These are phyloP conservation scores for Prionailurus viverrinus DNA, from an alignment of 2,113 vertebrate species.

Conservation along the genomic window DNA sequence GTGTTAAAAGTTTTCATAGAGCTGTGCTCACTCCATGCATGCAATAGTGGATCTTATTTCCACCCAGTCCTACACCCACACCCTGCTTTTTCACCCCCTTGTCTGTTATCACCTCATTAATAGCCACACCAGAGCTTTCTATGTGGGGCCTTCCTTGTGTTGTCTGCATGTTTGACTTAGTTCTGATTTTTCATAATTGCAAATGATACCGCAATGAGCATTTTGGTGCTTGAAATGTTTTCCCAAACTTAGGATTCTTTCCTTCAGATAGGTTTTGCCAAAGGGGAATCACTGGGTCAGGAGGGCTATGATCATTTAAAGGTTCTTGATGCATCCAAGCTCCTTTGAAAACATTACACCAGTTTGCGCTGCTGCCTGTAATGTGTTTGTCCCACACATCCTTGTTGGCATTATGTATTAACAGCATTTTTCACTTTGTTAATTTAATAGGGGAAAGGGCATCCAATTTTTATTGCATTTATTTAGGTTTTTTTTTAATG, in stretches of 20 bases:
- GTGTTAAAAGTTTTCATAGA: not conserved
- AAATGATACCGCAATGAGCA: not conserved
- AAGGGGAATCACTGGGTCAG: not conserved
- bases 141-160: not conserved
- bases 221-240: not conserved
- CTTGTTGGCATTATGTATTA: not conserved
- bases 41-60: not conserved
- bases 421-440: not conserved
- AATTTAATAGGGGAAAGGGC: not conserved
- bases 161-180: not conserved
- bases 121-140: not conserved
- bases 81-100: accelerated
- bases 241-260: not conserved
- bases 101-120: not conserved
- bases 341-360: not conserved
- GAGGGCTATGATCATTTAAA: not conserved
- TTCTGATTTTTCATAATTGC: not conserved
- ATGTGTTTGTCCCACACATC: not conserved
- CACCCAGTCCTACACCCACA: accelerated
- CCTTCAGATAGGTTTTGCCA: not conserved
- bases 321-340: not conserved
- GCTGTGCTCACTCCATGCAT: not conserved
- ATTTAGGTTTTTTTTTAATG: not conserved
- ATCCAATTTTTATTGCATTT: not conserved
- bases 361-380: not conserved